Percentiles rank a stretch among this genome's conserved stretches.
These are phyloP conservation scores for Oreotrochilus melanogaster DNA, from an alignment of 2,113 vertebrate species.

Conservation along the genomic window DNA sequence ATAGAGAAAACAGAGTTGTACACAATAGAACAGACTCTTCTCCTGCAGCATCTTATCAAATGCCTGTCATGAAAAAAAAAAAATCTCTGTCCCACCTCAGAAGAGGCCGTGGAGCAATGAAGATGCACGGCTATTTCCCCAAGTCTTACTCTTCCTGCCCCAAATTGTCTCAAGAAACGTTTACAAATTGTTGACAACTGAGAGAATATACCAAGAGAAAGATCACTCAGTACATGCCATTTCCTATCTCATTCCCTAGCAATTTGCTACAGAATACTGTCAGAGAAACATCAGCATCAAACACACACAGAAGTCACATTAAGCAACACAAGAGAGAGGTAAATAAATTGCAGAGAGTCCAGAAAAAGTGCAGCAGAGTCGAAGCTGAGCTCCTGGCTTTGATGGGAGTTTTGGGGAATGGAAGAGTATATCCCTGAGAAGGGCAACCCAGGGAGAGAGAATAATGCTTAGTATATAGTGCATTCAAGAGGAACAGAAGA, in stretches of 20 bases:
- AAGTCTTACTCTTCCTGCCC: not conserved
- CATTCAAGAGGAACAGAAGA: slow-evolving; percentile 61
- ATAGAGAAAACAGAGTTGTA: not conserved
- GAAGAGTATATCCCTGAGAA: slow-evolving; percentile 32
- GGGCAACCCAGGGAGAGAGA: slow-evolving; percentile 54
- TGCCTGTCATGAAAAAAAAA: not conserved
- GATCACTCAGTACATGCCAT: not conserved
- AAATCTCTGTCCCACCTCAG: not conserved
- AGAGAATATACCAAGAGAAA: not conserved
- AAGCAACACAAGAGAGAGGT: not conserved
- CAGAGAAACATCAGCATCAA: not conserved
- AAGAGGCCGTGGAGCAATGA: not conserved
- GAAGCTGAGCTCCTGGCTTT: slow-evolving; percentile 1
- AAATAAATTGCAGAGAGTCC: slow-evolving; percentile 21
- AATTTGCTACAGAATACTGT: not conserved
- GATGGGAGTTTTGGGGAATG: not conserved
- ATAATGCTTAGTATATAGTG: slow-evolving; percentile 41
- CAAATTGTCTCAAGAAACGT: not conserved
- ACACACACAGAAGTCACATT: not conserved
- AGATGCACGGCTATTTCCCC: not conserved
- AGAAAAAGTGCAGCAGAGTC: not conserved
- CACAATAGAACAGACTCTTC: slow-evolving; percentile 9
- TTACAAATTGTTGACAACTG: not conserved
- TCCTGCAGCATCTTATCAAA: not conserved
- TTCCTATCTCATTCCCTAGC: not conserved